Evolutionary conservation across 2,113 vertebrate genomes (phyloP), one percentile per base, ranked within the genome.

Genomic region (Protobothrops flavoviridis): DNA sequence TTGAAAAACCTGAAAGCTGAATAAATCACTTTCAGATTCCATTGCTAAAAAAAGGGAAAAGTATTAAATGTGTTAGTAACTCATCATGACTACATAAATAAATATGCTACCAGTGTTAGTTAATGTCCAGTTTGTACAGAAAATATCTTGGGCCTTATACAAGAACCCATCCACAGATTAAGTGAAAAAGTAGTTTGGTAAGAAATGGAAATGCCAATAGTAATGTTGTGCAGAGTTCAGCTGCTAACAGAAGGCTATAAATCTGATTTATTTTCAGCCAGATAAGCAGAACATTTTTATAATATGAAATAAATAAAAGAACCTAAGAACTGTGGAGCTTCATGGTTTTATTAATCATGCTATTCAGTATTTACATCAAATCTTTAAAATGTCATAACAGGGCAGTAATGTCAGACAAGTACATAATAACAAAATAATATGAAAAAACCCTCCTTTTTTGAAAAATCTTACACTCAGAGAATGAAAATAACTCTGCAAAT

Each of bases 401-500:
- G 52, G 89, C 94, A 94, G 87, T 91, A 89, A 96, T 96, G 93
- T 93, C 56, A 86, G 43, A 56, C 89, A 39, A 89, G 0, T 85
- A 85, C 5, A 93, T 94, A 96, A 93, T 92, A 94, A 94, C 24
- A 89, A 95, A 94, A 94, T 52, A 0, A 87, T 94, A 90, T 74
- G 5, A 94, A 55, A 0, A 61, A 92, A 0, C 1, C 29, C 1
- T 33, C 93, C 86, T 39, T 74, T 74, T 74, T 94, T 94, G 95
- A 94, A 90, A 91, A 92, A 91, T 92, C 1, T 93, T 11, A 64
- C 94, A 95, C 93, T 88, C 9, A 89, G 89, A 43, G 11, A 94
- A 52, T 88, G 10, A 91, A 96, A 94, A 94, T 39, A 91, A 48
- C 23, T 96, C 69, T 95, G 57, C 94, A 90, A 95, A 95, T 93